Percentiles rank a stretch among this genome's conserved stretches.
These are phyloP conservation scores for Sebastes steindachneri DNA, from an alignment of 2,797 vertebrate species.

Conservation along the genomic window DNA sequence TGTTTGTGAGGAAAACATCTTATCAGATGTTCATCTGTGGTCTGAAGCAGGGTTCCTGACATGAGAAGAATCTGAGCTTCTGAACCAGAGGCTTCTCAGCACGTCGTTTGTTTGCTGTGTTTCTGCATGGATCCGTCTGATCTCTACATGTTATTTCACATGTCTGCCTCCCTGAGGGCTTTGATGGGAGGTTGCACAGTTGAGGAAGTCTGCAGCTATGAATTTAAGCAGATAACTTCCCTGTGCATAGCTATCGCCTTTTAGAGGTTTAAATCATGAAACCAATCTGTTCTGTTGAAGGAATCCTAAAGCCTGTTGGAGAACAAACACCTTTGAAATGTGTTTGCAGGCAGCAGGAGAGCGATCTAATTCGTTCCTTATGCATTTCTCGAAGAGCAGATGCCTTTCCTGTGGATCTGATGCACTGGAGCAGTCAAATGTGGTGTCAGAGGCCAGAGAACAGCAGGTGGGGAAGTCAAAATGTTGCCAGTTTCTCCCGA, in stretches of 20 bases:
- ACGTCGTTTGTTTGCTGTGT: background rate
- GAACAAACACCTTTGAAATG: slow-evolving; percentile 30
- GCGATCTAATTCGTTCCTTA: slow-evolving; percentile 14
- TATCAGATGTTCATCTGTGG: background rate
- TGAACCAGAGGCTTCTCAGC: slow-evolving; percentile 8
- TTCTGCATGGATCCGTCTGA: slow-evolving; percentile 3
- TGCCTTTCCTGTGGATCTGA: slow-evolving; percentile 26
- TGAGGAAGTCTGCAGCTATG: background rate
- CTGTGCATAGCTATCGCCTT: background rate
- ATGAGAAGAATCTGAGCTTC: background rate
- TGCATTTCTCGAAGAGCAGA: slow-evolving; percentile 11
- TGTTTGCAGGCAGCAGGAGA: background rate
- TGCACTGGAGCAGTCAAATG: background rate
- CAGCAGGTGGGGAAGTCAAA: background rate
- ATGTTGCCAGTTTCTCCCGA: background rate
- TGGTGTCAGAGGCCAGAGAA: background rate
- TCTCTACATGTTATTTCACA: slow-evolving; percentile 29
- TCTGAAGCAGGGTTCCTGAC: background rate
- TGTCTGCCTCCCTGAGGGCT: slow-evolving; percentile 12
- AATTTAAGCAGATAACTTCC: slow-evolving; percentile 32
- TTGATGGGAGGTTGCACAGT: background rate
- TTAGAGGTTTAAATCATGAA: slow-evolving; percentile 32
- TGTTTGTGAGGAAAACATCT: slow-evolving; percentile 13
- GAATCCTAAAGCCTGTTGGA: background rate
- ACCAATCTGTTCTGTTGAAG: slow-evolving; percentile 18